Percentiles rank a stretch among this genome's conserved stretches.
Evolutionary conservation across 2,113 vertebrate species (phyloP).

Genomic region (Pseudonaja textilis): DNA sequence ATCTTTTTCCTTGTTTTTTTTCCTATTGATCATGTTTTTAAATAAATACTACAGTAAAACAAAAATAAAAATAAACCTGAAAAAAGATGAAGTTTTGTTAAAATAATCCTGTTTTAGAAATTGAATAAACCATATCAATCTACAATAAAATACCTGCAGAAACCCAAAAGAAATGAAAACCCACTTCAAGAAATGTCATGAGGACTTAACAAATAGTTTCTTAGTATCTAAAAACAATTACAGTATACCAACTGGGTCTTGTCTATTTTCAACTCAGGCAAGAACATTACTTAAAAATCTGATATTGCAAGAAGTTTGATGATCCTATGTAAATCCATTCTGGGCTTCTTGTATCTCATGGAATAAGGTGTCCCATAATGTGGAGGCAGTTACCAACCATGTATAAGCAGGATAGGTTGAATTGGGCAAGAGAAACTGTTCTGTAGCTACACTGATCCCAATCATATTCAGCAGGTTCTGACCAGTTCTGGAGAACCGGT

Average conservation of each 20-base stretch:
- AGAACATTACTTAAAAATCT: not conserved
- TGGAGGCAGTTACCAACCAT: not conserved
- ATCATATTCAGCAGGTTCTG: not conserved
- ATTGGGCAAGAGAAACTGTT: not conserved
- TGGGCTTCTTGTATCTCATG: not conserved
- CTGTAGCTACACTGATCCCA: not conserved
- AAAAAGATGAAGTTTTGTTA: not conserved
- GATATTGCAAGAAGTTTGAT: not conserved
- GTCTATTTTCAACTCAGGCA: not conserved
- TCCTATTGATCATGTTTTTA: not conserved
- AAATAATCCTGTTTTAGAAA: not conserved
- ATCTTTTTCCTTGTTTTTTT: not conserved
- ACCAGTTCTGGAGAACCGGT: no score
- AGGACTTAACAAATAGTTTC: not conserved
- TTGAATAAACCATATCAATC: not conserved
- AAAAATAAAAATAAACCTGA: not conserved
- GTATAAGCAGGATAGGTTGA: not conserved
- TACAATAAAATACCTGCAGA: not conserved
- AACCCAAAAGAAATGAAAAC: not conserved
- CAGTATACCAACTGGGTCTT: not conserved
- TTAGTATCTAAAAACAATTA: not conserved
- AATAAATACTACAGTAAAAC: not conserved
- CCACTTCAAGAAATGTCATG: not conserved
- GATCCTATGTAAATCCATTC: not conserved
- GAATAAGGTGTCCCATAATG: not conserved